Conservation (phyloP, 2,113 vertebrate genomes). For the Gadus chalcogrammus region DNA sequence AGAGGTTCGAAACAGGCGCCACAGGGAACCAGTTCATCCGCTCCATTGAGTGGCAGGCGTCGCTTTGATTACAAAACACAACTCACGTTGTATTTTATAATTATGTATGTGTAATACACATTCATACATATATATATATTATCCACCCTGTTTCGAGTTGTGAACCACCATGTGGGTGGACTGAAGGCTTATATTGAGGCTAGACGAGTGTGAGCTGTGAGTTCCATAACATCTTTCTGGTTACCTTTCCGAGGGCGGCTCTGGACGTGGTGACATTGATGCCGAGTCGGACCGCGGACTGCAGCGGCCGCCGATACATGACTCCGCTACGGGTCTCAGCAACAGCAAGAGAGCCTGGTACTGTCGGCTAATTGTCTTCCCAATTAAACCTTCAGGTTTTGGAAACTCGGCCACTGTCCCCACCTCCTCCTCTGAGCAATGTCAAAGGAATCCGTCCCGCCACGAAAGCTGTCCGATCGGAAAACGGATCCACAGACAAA, state of each 20-base stretch:
- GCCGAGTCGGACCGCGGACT: conserved; percentile 50
- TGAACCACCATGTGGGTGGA: too few relatives aligned
- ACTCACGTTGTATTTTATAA: too few relatives aligned
- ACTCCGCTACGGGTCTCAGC: conserved; percentile 32
- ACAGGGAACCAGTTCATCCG: too few relatives aligned
- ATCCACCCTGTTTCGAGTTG: too few relatives aligned
- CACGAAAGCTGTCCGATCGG: conserved; percentile 26
- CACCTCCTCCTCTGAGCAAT: conserved; percentile 55
- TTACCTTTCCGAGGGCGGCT: conserved; percentile 62
- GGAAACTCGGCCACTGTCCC: conserved; percentile 11
- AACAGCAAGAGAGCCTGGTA: conserved; percentile 19
- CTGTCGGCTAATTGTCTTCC: conserved; percentile 16
- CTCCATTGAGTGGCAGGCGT: too few relatives aligned
- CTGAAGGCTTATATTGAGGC: too few relatives aligned
- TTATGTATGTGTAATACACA: too few relatives aligned
- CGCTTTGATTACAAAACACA: too few relatives aligned
- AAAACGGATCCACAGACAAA: conserved; percentile 9
- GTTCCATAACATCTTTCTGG: too few relatives aligned
- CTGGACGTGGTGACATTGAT: conserved; percentile 34
- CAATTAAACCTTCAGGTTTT: conserved; percentile 31
- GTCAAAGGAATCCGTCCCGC: conserved; percentile 67
- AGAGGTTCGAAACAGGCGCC: too few relatives aligned
- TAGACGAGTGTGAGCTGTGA: not conserved
- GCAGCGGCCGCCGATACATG: conserved; percentile 73
- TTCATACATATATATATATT: not conserved